Evolutionary conservation across 2,113 vertebrate genomes (phyloP).

Genomic region (Nansenia antarctica): DNA sequence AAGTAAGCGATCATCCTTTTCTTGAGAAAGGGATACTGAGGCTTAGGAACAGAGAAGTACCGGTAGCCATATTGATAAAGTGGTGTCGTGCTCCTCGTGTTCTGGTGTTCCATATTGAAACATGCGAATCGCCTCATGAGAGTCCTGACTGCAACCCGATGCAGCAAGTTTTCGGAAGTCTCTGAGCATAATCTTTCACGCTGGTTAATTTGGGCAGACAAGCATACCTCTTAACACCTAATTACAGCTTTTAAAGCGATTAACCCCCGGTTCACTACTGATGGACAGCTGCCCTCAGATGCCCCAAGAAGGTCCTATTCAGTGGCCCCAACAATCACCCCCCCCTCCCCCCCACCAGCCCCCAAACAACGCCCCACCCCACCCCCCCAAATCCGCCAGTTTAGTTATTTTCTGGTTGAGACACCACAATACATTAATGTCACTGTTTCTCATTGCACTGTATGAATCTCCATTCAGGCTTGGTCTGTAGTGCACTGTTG

Average conservation of each 20-base stretch:
- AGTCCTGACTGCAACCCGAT: no score
- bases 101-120: no score
- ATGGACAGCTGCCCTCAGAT: slow-evolving; percentile 59
- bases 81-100: no score
- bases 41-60: no score
- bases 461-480: slow-evolving; percentile 11
- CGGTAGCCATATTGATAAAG: no score
- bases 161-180: no score
- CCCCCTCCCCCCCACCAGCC: neutral
- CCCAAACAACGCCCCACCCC: neutral
- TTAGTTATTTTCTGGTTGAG: slow-evolving; percentile 19
- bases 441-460: neutral
- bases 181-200: slow-evolving; percentile 55
- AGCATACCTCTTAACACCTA: slow-evolving; percentile 73
- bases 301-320: slow-evolving; percentile 43
- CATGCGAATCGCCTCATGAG: no score
- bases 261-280: slow-evolving; percentile 64
- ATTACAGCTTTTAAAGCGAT: slow-evolving; percentile 75
- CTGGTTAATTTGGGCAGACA: slow-evolving; percentile 71
- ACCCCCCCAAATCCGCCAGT: neutral
- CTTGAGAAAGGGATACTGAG: no score
- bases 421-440: neutral
- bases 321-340: slow-evolving; percentile 20
- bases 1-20: no score
- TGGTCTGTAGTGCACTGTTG: slow-evolving; percentile 14